phyloP scores from a whole-genome alignment of 2,888 invertebrate species.

The Protonemura montana region DNA sequence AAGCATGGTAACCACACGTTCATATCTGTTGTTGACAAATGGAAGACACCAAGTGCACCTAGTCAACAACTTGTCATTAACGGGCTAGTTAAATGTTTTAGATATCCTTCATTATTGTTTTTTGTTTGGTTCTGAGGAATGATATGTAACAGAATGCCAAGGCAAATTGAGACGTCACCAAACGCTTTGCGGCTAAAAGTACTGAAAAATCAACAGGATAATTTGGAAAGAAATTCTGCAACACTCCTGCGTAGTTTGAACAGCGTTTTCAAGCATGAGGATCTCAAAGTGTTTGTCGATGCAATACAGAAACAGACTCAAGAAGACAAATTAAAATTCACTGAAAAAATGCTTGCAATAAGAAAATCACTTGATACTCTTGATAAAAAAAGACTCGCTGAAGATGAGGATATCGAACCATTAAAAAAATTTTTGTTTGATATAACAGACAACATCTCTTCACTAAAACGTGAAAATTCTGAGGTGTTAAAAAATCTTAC shows the following conservation, averaged over 20 bases:
- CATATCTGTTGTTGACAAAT: no score
- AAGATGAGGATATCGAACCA: background rate
- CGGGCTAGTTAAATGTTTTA: no score
- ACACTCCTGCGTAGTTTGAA: background rate
- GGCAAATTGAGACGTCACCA: background rate
- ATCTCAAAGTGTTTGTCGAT: background rate
- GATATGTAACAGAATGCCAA: background rate
- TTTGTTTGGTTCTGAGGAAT: background rate
- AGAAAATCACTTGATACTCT: background rate
- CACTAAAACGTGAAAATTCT: background rate
- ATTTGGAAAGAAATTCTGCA: background rate
- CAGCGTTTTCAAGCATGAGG: conserved; percentile 8
- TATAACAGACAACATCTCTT: background rate
- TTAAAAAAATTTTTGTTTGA: background rate
- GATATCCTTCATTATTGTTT: background rate
- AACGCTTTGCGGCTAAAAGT: background rate
- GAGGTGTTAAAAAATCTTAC: background rate
- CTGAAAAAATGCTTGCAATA: background rate
- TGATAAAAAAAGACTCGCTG: background rate
- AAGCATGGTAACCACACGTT: no score
- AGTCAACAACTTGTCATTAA: no score
- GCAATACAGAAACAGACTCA: background rate
- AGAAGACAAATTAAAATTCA: background rate
- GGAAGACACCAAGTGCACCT: no score
- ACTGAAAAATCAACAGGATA: background rate